Base-by-base conservation (phyloP, 2,113 vertebrate species). In the Triplophysa dalaica region DNA sequence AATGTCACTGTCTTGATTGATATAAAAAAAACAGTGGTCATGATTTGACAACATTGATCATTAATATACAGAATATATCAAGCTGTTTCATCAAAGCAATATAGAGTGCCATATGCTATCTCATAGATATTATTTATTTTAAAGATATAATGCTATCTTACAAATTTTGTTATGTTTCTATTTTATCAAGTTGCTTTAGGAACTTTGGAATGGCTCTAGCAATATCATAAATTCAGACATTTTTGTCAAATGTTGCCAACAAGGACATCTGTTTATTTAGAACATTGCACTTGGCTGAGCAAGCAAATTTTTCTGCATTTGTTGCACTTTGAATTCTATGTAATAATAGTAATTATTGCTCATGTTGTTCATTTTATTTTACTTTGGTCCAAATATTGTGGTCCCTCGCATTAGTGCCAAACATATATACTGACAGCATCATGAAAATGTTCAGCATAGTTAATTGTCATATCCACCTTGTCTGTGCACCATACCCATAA, bases 21-120 rank as follows among this genome's bases (percentile, higher is more conserved):
- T 61, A 54, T 17, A 17, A n/a, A 45, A 45, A 48, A 70, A 58
- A 22, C 69, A 24, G 66, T 74, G 64, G 65, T 78, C 68, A 63
- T 52, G 60, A 78, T n/a, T 65, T 54, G 24, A 77, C 13, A 58
- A 54, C 26, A 43, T 64, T 76, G 45, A 56, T 80, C 77, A 83
- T 70, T 26, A 83, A 17, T 62, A 60, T 80, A 33, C 16, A 43
- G 5, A 77, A 78, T 86, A 80, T 67, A 74, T 70, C 70, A 78
- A 9, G 10, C 66, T 58, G 67, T 58, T 82, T 91, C 70, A 90
- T 85, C 73, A 89, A 91, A 90, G 90, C 86, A 91, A 91, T 91
- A 90, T 72, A 82, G 82, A 85, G 88, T 92, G 87, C 87, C 88
- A 91, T 89, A 85, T 75, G 50, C 52, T 67, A 33, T 73, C 38